Evolutionary conservation across 2,888 invertebrate genomes (phyloP).

Genomic region (Zelleria hepariella): DNA sequence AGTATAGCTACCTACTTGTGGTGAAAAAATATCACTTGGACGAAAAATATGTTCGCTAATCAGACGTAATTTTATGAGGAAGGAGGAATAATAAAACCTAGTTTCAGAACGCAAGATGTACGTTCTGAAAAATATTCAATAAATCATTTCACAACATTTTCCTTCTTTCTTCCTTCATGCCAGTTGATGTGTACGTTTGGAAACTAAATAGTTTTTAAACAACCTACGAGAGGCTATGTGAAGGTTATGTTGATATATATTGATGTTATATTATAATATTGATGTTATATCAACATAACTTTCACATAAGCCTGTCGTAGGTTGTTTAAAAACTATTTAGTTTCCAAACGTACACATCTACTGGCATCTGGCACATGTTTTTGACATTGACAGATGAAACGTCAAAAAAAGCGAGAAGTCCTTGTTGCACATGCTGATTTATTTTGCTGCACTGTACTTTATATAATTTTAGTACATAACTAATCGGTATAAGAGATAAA

Average conservation of each 20-base stretch:
- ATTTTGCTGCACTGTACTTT: neutral
- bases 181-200: neutral
- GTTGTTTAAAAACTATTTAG: neutral
- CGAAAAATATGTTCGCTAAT: neutral
- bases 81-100: no score
- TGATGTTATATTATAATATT: no score
- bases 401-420: neutral
- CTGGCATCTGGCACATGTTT: neutral
- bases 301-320: no score
- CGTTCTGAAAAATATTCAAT: no score
- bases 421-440: neutral
- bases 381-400: neutral
- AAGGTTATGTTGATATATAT: no score
- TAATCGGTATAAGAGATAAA: neutral
- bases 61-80: no score
- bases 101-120: no score
- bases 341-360: neutral
- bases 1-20: no score
- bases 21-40: neutral
- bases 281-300: no score
- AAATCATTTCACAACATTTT: no score
- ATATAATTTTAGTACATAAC: neutral
- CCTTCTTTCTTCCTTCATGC: no score
- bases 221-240: no score
- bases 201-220: neutral